Base-by-base conservation (phyloP, 2,888 invertebrate species). In the Electrophaes corylata region DNA sequence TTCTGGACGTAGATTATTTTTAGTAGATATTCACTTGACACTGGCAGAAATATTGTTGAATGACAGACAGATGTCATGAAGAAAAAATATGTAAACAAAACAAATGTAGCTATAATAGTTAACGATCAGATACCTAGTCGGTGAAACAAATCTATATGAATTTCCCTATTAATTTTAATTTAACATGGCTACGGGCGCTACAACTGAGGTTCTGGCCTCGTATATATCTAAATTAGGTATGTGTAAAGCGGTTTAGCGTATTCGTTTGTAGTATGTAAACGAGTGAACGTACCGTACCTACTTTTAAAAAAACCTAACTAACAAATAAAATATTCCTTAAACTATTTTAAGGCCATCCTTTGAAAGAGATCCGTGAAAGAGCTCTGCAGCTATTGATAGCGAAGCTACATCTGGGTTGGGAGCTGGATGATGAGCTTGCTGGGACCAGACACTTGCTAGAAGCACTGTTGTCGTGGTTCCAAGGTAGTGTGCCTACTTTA, bases 371-470 rank as follows among this genome's bases (percentile, higher is more conserved):
- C 66, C 88, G 94, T 31, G 85, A 92, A 61, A 86, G 94, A 58
- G 88, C 93, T 8, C 79, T 94, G 16, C 82, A 91, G 55, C 82
- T 92, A 64, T 80, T 94, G 48, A 76, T 92, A 64, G 93, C 94
- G 0, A 95, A 95, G 77, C 81, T 95, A n/a, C 92, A 93, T 56
- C 83, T 93, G 63, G 95, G 94, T 16, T 93, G 94, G 84, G 83
- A 91, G 51, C 86, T 93, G 48, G 93, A 94, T 53, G 94, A 94
- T 72, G 94, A 94, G 70, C 75, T 94, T 49, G 88, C 92, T 14
- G 85, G 92, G 39, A 93, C 92, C 33, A 92, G 93, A 60, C 93
- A 94, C 70, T 81, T 95, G 14, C 74, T 95, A 18, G 83, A 90
- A 47, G 92, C 93, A 60, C 79, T 95, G 20, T 81, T 95, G 44